phyloP scores from a whole-genome alignment of 2,888 invertebrate genomes.

The Acheta domesticus region DNA sequence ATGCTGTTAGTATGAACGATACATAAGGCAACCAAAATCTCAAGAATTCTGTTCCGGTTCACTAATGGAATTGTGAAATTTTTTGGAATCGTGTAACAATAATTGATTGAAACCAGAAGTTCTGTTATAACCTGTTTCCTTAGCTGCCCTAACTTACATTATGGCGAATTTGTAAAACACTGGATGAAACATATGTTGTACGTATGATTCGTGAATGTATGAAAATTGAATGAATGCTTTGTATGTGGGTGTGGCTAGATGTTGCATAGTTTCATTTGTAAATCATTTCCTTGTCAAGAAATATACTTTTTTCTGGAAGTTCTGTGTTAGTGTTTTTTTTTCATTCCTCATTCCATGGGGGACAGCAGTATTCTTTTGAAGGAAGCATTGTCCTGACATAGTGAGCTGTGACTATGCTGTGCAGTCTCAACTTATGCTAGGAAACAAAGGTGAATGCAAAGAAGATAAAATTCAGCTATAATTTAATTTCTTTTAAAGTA shows the following conservation, averaged over 20 bases:
- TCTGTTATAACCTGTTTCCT: not conserved
- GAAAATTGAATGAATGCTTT: slow-evolving; percentile 34
- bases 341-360: too few relatives aligned
- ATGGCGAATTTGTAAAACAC: slow-evolving; percentile 35
- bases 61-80: slow-evolving; percentile 23
- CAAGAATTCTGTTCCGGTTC: slow-evolving; percentile 19
- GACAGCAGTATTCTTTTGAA: too few relatives aligned
- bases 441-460: too few relatives aligned
- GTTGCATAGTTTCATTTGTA: slow-evolving; percentile 56
- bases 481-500: too few relatives aligned
- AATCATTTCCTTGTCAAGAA: slow-evolving; percentile 54
- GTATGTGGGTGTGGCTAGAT: slow-evolving; percentile 40
- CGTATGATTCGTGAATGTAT: slow-evolving; percentile 50
- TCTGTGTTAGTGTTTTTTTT: not conserved
- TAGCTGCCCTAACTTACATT: slow-evolving; percentile 18
- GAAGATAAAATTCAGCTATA: too few relatives aligned
- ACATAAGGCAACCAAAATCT: slow-evolving; percentile 23
- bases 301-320: slow-evolving; percentile 51
- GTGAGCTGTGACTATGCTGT: too few relatives aligned
- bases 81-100: slow-evolving; percentile 29
- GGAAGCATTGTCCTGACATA: too few relatives aligned
- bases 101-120: slow-evolving; percentile 29
- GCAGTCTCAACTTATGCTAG: too few relatives aligned
- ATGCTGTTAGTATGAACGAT: slow-evolving; percentile 37
- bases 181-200: slow-evolving; percentile 45